A percentile compares a stretch with the other conserved stretches of the same genome.
These are phyloP conservation scores for Lithosia quadra DNA, from an alignment of 2,888 invertebrate species.

Conservation along the genomic window DNA sequence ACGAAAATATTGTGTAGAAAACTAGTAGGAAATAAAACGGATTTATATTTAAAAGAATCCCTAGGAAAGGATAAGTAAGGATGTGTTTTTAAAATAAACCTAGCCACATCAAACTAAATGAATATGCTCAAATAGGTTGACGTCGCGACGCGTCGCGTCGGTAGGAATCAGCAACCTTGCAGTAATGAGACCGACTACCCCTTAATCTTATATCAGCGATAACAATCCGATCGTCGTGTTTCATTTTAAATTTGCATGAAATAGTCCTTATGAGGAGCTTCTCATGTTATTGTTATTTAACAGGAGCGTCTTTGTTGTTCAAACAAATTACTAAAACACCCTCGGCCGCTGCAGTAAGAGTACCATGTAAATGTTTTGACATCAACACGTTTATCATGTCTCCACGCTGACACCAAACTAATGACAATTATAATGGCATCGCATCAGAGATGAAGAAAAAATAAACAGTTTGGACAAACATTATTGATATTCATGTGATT, in stretches of 20 bases:
- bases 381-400: constrained; percentile 27
- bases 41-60: too few species aligned
- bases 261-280: neutral
- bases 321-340: constrained; percentile 3
- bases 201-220: neutral
- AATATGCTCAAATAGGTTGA: neutral
- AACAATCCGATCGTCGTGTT: neutral
- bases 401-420: constrained; percentile 40
- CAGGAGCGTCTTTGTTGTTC: neutral
- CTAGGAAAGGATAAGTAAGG: too few species aligned
- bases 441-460: constrained; percentile 46
- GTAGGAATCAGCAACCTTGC: neutral
- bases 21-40: neutral
- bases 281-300: neutral
- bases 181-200: neutral
- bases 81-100: neutral
- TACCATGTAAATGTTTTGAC: constrained; percentile 19
- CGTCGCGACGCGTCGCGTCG: neutral
- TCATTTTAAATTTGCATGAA: neutral
- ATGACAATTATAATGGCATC: constrained; percentile 58
- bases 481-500: constrained; percentile 71
- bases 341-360: constrained; percentile 10
- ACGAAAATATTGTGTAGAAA: too few species aligned
- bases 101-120: neutral
- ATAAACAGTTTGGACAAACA: constrained; percentile 57